Base-by-base conservation (phyloP, 2,888 invertebrate species). In the Aphidoletes aphidimyza region DNA sequence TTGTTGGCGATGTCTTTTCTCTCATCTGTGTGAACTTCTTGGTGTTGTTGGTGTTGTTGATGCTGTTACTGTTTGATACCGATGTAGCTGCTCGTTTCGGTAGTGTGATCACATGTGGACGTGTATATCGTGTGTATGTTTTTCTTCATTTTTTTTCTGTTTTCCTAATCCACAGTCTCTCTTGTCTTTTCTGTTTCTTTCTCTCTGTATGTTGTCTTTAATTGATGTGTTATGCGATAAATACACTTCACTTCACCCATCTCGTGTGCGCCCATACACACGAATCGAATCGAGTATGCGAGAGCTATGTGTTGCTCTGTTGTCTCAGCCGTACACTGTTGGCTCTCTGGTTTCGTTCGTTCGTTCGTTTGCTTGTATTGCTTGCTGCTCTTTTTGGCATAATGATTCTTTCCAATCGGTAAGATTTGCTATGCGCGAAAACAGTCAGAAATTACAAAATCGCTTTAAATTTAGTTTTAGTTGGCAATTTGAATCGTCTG, bases 401-500 rank as follows among this genome's bases (percentile, higher is more conserved):
- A 45, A 83, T 83, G 83, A 83, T 83, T 83, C 83, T 83, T 45
- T 83, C 47, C 83, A 83, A 45, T 83, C 83, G 45, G 22, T 83
- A 83, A 83, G 83, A 83, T 83, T 83, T 83, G 42, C 83, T 83
- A 47, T 45, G 83, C 30, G 83, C 83, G 83, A 83, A 83, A n/a
- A 47, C 0, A 83, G 45, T 84, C 84, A 84, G 84, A 84, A 84
- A 54, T 84, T 84, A 84, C 83, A 84, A 84, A 47, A 84, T 84
- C 45, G 49, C 37, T 84, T 84, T 84, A 84, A 84, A 49, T 84
- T 84, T 59, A 84, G 84, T 84, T 84, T 59, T 37, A 54, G 59
- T 59, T 84, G 84, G 84, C 84, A 37, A 54, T 84, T 84, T 54
- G 84, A 47, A 84, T 59, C 84, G 84, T 84, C 36, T 49, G 84